These are phyloP conservation scores for Gymnothorax reevesii DNA, from an alignment of 2,797 vertebrate genomes.

Conservation along the genomic window DNA sequence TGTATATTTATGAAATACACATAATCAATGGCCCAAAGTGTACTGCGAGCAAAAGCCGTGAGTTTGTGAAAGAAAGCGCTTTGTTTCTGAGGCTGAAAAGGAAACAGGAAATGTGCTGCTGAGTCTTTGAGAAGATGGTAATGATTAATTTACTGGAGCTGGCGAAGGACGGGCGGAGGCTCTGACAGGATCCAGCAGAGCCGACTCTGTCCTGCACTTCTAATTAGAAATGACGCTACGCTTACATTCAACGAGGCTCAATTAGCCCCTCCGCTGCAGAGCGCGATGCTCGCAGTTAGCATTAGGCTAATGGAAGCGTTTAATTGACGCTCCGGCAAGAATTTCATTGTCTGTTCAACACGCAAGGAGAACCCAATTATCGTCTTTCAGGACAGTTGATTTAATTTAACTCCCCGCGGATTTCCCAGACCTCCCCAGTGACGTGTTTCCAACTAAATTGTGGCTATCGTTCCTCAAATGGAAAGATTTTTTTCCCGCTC, in stretches of 20 bases:
- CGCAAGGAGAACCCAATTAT: constrained; percentile 13
- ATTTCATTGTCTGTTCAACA: background rate
- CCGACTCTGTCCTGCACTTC: constrained; percentile 59
- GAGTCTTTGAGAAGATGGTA: background rate
- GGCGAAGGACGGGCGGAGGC: constrained; percentile 38
- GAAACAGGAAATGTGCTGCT: background rate
- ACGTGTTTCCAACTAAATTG: constrained; percentile 10
- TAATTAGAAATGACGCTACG: constrained; percentile 54
- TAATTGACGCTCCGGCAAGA: background rate
- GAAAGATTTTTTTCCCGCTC: background rate
- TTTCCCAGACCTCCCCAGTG: constrained; percentile 1
- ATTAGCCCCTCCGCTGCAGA: constrained; percentile 61
- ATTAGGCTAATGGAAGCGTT: background rate
- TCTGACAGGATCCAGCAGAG: constrained; percentile 39
- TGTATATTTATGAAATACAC: background rate
- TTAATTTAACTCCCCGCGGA: constrained; percentile 17
- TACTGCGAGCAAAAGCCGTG: background rate
- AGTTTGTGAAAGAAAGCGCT: background rate
- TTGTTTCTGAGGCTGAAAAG: background rate
- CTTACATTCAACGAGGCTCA: constrained; percentile 60
- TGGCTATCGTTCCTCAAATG: background rate
- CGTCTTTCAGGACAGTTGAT: constrained; percentile 17
- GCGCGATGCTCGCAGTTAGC: constrained; percentile 15
- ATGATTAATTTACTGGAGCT: constrained; percentile 52
- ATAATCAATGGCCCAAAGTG: background rate